A percentile compares a stretch with the other conserved stretches of the same genome.
Conservation (phyloP, 2,888 invertebrate species). For the Euzetes globulus region DNA sequence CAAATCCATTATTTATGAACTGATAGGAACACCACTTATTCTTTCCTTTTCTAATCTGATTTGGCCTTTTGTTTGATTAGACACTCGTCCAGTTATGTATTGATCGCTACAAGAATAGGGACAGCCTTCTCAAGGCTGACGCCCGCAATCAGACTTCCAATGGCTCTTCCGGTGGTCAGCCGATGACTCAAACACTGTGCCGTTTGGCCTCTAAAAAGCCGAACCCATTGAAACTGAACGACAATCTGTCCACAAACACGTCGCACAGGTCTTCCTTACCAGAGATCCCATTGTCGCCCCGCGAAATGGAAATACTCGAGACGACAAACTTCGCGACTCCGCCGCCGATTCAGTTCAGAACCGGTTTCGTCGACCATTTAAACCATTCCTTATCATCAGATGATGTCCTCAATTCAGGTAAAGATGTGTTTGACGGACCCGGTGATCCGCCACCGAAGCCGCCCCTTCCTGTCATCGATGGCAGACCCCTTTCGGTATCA, state of each 20-base stretch:
- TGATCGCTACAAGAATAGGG: constrained; percentile 63
- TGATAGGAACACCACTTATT: not conserved
- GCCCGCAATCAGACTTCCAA: constrained; percentile 32
- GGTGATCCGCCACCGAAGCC: constrained; percentile 72
- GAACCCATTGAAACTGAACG: not conserved
- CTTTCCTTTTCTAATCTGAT: constrained; percentile 11
- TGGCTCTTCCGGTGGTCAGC: not conserved
- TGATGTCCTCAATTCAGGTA: constrained; percentile 15
- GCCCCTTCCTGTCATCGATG: constrained; percentile 53
- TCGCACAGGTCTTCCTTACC: constrained; percentile 45
- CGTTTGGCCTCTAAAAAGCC: not conserved
- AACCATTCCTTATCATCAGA: constrained; percentile 29
- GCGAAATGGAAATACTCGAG: constrained; percentile 47
- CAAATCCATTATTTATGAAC: not conserved
- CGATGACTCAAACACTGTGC: not conserved
- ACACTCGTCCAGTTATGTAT: constrained; percentile 68
- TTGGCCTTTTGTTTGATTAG: constrained; percentile 48
- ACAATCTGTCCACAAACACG: not conserved
- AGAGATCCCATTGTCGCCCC: constrained; percentile 48
- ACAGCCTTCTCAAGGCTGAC: constrained; percentile 37
- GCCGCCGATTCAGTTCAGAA: not conserved
- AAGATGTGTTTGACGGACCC: constrained; percentile 37
- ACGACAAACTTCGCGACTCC: constrained; percentile 44
- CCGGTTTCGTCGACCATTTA: not conserved
- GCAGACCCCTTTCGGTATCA: not conserved